A percentile compares a stretch with the other conserved stretches of the same genome.
phyloP scores from a whole-genome alignment of 1,140 invertebrate species.

The Bathynomus jamesi region DNA sequence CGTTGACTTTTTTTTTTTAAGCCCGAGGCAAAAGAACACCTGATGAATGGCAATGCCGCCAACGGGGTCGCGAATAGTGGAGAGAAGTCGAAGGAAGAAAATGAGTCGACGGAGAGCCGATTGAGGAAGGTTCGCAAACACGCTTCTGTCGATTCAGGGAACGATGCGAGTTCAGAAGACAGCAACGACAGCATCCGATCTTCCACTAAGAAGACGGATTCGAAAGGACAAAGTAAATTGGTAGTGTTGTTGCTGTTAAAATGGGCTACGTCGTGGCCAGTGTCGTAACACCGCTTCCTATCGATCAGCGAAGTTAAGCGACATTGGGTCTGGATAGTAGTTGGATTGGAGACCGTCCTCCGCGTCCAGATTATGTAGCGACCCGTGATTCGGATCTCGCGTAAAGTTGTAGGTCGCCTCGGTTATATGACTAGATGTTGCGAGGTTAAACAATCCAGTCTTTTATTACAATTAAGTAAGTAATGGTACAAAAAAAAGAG shows the following conservation, averaged over 20 bases:
- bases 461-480: no score
- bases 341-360: no score
- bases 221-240: slow-evolving; percentile 1
- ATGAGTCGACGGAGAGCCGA: slow-evolving; percentile 24
- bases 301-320: no score
- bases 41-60: slow-evolving; percentile 57
- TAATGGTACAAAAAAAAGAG: no score
- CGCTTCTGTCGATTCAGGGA: slow-evolving; percentile 49
- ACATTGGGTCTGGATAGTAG: no score
- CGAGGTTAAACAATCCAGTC: no score
- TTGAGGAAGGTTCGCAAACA: slow-evolving; percentile 42
- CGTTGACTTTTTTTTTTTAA: slow-evolving; percentile 32
- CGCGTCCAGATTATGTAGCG: no score
- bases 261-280: no score
- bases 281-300: no score
- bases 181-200: slow-evolving; percentile 66
- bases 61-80: slow-evolving; percentile 49
- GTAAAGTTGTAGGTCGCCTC: no score
- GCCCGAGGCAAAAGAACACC: slow-evolving; percentile 69
- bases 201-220: slow-evolving; percentile 18
- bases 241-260: slow-evolving; percentile 11
- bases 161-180: slow-evolving; percentile 86
- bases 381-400: no score
- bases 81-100: slow-evolving; percentile 46
- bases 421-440: no score